phyloP scores from a whole-genome alignment of 2,888 invertebrate genomes.

The Synanthedon tipuliformis region DNA sequence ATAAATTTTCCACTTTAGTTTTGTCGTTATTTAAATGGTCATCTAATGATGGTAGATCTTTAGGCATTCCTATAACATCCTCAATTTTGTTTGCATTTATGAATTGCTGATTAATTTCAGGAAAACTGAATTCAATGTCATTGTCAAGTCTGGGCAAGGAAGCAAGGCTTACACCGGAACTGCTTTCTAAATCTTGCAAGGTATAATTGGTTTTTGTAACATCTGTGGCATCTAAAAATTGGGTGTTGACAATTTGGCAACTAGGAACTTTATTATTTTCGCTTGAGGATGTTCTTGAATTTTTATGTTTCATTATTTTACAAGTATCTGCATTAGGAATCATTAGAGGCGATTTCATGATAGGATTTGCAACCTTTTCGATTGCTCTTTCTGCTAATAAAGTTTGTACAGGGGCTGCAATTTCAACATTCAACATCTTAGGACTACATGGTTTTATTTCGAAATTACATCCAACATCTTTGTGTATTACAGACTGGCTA shows the following conservation, averaged over 20 bases:
- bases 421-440: constrained; percentile 58
- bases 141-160: constrained; percentile 57
- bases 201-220: constrained; percentile 39
- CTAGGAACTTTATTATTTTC: constrained; percentile 30
- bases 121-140: constrained; percentile 60
- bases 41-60: constrained; percentile 27
- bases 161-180: constrained; percentile 53
- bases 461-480: constrained; percentile 67
- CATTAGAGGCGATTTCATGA: constrained; percentile 27
- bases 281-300: constrained; percentile 13
- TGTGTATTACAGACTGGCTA: constrained; percentile 65
- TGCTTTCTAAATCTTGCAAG: constrained; percentile 55
- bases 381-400: constrained; percentile 48
- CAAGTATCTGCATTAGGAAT: constrained; percentile 16
- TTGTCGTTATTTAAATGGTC: constrained; percentile 15
- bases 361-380: constrained; percentile 56
- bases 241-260: constrained; percentile 50
- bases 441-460: constrained; percentile 67
- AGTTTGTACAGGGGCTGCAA: constrained; percentile 48
- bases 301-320: constrained; percentile 22
- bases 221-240: constrained; percentile 26
- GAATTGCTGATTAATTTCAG: constrained; percentile 64
- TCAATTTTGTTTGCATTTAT: constrained; percentile 57
- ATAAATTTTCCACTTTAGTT: constrained; percentile 7
- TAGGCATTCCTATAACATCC: constrained; percentile 15